Base-by-base conservation (phyloP, 1,140 invertebrate species). In the Aphaenogaster rudis region DNA sequence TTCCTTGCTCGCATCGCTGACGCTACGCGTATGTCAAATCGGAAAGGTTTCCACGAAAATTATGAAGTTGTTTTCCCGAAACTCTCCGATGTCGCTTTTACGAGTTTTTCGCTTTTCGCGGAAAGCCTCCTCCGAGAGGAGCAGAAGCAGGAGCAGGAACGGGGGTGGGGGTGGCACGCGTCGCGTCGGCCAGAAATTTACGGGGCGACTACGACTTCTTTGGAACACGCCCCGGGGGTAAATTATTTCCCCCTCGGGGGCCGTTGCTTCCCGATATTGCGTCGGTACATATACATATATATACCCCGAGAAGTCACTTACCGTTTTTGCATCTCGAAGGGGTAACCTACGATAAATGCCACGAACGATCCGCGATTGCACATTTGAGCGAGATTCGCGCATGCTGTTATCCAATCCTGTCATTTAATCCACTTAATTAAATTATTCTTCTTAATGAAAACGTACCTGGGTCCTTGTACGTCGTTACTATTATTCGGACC, bases 61-160 rank as follows among this genome's bases (percentile, higher is more conserved):
- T 90, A 86, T 88, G 71, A 90, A 90, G 69, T 88, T 91, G 86
- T 90, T 90, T 82, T 88, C 72, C 71, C 86, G 17, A 33, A n/a
- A 45, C 39, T 39, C 57, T 1, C 28, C 39, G 17, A n/a, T 21
- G 39, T 28, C 59, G 48, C 45, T 64, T 59, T 59, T 36, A 66
- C 76, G 59, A 87, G 84, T 85, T 87, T 90, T 77, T 69, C 45
- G 17, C 52, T 28, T 28, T 28, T 86, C 66, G 64, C 5, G 50
- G 48, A 61, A 59, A 72, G 28, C 28, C 28, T 28, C 28, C 28
- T 28, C 28, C 28, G 54, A 63, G 11, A 39, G 54, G 17, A 28
- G 6, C 33, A 28, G 52, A 33, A 52, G 48, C n/a, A 8, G 78
- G 2, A 17, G 48, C 36, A 15, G 33, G 42, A 21, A n/a, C 9